Evolutionary conservation across 2,797 vertebrate genomes (phyloP).

Genomic region (Chelmon rostratus): DNA sequence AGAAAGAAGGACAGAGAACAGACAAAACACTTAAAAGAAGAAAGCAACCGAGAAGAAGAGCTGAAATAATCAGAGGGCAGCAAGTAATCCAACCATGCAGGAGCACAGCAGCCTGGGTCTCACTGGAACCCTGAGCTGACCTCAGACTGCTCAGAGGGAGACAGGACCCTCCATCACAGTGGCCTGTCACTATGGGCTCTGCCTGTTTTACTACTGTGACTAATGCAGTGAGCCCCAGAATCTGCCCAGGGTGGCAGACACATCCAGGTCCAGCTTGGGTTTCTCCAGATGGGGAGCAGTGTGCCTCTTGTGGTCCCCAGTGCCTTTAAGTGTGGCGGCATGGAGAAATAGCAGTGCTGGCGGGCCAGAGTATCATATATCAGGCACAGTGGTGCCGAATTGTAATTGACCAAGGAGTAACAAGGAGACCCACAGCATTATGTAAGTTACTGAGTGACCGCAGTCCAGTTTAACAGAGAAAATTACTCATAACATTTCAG

Average conservation of each 20-base stretch:
- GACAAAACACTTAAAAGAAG: constrained; percentile 55
- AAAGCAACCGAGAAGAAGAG: constrained; percentile 39
- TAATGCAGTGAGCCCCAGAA: constrained; percentile 67
- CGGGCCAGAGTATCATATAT: constrained; percentile 35
- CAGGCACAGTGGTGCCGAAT: constrained; percentile 9
- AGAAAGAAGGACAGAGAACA: constrained; percentile 35
- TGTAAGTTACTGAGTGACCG: background rate
- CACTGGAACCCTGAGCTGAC: constrained; percentile 54
- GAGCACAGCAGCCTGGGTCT: constrained; percentile 22
- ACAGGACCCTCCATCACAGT: constrained; percentile 72
- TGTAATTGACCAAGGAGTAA: background rate
- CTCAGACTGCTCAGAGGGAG: constrained; percentile 59
- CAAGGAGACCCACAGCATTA: background rate
- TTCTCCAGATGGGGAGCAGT: constrained; percentile 52
- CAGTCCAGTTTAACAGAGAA: background rate
- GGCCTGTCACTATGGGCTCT: constrained; percentile 47
- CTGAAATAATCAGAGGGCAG: constrained; percentile 48
- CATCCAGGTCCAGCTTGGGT: constrained; percentile 57
- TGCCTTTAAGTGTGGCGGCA: constrained; percentile 14
- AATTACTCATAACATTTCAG: background rate
- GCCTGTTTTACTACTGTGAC: constrained; percentile 69
- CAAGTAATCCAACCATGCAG: constrained; percentile 66
- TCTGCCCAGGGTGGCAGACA: constrained; percentile 54
- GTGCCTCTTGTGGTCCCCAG: constrained; percentile 21
- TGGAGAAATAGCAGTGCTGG: constrained; percentile 17